Percentiles rank a stretch among this genome's conserved stretches.
These are phyloP conservation scores for Neoseiulus cucumeris DNA, from an alignment of 1,140 invertebrate genomes.

Conservation along the genomic window DNA sequence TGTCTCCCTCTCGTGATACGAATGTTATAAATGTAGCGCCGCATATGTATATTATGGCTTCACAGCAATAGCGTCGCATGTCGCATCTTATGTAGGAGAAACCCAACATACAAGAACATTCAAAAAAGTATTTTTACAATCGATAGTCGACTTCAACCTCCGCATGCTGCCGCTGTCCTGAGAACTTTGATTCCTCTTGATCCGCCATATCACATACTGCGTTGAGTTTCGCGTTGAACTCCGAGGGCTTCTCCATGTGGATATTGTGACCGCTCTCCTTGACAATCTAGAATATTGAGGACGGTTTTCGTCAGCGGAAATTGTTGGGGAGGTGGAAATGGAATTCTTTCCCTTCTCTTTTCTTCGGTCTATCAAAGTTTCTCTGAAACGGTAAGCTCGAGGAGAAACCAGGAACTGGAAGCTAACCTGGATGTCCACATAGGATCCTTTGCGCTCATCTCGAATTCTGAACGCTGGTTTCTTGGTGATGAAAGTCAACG, in stretches of 20 bases:
- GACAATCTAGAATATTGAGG: not conserved
- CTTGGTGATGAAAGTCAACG: constrained; percentile 79
- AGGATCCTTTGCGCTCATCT: constrained; percentile 40
- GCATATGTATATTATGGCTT: too few relatives aligned
- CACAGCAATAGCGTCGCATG: too few relatives aligned
- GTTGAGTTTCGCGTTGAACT: not conserved
- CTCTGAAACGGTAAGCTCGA: too few relatives aligned
- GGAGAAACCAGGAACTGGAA: not conserved
- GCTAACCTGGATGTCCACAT: constrained; percentile 60
- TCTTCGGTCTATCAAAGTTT: too few relatives aligned
- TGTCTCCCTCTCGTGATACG: too few relatives aligned
- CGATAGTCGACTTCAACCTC: not conserved
- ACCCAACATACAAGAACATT: too few relatives aligned
- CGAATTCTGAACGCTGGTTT: constrained; percentile 54
- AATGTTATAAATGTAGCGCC: too few relatives aligned
- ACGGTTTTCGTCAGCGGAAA: too few relatives aligned
- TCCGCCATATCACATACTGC: not conserved
- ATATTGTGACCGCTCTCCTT: constrained; percentile 4
- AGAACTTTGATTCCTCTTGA: not conserved
- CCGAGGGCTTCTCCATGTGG: not conserved
- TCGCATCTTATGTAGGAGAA: too few relatives aligned
- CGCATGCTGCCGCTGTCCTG: not conserved
- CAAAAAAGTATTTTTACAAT: too few relatives aligned
- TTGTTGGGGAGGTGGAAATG: too few relatives aligned
- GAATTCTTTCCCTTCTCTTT: too few relatives aligned